phyloP scores from a whole-genome alignment of 2,888 invertebrate species.

The Dioctria rufipes region DNA sequence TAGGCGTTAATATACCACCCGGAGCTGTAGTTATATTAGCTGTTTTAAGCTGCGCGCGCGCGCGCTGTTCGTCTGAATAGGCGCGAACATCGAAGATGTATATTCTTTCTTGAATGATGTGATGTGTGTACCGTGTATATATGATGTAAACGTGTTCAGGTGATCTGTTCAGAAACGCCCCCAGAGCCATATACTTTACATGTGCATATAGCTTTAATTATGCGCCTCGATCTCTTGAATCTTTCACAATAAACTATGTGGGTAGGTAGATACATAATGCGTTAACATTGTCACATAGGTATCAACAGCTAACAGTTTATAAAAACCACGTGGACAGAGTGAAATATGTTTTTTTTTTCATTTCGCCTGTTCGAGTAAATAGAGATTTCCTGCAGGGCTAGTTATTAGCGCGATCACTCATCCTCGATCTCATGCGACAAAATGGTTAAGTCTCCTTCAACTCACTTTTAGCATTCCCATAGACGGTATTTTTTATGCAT shows the following conservation, averaged over 20 bases:
- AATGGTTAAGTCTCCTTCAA: constrained; percentile 29
- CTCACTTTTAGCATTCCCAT: constrained; percentile 8
- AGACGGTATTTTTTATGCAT: not conserved
- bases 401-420: constrained; percentile 28
- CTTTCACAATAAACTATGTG: not conserved
- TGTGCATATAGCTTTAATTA: not conserved
- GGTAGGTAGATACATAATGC: not conserved
- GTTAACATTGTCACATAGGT: constrained; percentile 37
- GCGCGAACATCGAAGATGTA: constrained; percentile 22
- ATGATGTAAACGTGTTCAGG: constrained; percentile 1
- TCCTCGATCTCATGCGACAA: constrained; percentile 29
- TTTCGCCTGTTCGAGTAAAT: constrained; percentile 12
- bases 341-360: not conserved
- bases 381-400: constrained; percentile 9
- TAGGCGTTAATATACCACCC: constrained; percentile 45
- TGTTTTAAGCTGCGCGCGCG: not conserved
- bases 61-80: constrained; percentile 9
- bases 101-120: not conserved
- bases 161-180: constrained; percentile 41
- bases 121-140: too few species aligned
- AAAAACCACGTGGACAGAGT: constrained; percentile 31
- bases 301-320: constrained; percentile 19
- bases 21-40: constrained; percentile 19
- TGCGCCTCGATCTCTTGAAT: constrained; percentile 16
- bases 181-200: not conserved